Percentiles rank a stretch among this genome's conserved stretches.
These are phyloP conservation scores for Pseudomyrmex gracilis DNA, from an alignment of 1,140 invertebrate species.

Conservation along the genomic window DNA sequence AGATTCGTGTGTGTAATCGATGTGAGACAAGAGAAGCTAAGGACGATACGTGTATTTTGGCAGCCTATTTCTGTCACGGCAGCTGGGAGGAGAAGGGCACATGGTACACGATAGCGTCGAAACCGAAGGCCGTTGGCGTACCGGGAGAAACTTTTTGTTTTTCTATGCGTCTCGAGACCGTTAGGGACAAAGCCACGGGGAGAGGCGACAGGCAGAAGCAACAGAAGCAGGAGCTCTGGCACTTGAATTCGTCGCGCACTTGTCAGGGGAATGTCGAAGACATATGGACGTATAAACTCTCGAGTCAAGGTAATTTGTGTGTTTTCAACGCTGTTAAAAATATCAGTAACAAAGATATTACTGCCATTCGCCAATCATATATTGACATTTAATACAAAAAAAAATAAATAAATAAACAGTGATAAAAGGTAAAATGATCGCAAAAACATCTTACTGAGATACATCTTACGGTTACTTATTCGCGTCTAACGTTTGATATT, in stretches of 20 bases:
- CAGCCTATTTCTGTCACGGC: constrained; percentile 87
- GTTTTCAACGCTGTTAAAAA: background rate
- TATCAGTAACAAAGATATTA: background rate
- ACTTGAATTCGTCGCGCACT: constrained; percentile 76
- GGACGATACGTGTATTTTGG: background rate
- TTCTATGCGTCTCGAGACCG: constrained; percentile 78
- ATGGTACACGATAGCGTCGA: constrained; percentile 87
- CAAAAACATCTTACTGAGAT: background rate
- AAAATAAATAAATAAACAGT: background rate
- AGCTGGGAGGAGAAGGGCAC: constrained; percentile 87
- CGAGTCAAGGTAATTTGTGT: constrained; percentile 79
- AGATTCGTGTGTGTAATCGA: no score
- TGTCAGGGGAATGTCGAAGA: constrained; percentile 78
- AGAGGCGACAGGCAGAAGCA: constrained; percentile 69
- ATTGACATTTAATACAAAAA: no score
- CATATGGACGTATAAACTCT: constrained; percentile 80
- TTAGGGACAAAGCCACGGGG: constrained; percentile 64
- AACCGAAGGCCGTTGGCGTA: constrained; percentile 78
- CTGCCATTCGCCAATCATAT: background rate
- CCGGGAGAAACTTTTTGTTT: constrained; percentile 78
- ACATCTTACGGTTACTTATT: background rate
- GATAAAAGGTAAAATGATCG: background rate
- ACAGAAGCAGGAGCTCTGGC: constrained; percentile 78
- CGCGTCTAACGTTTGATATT: background rate
- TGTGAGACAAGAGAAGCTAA: background rate